Evolutionary conservation across 2,888 invertebrate species (phyloP).

Genomic region (Tipula unca): DNA sequence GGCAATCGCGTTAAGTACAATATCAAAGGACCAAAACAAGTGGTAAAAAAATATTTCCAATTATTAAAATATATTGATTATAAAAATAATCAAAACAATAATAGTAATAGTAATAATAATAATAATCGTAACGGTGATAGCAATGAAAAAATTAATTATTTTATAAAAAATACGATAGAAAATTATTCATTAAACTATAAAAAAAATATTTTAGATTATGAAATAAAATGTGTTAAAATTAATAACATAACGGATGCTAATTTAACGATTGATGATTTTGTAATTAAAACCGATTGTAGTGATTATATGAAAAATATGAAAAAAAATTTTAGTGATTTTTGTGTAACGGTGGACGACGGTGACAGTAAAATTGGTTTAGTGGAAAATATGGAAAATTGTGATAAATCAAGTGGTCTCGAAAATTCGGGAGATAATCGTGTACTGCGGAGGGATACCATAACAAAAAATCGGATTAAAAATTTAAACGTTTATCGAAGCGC

Average conservation of each 20-base stretch:
- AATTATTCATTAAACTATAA: background rate
- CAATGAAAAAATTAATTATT: background rate
- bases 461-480: background rate
- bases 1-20: background rate
- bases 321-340: background rate
- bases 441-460: background rate
- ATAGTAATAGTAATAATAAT: too few species aligned
- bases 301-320: background rate
- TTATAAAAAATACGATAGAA: background rate
- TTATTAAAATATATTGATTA: background rate
- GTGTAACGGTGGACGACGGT: background rate
- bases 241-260: background rate
- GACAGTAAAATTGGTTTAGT: background rate
- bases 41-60: background rate
- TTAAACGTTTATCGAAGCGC: background rate
- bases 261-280: background rate
- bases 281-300: background rate
- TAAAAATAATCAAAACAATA: background rate
- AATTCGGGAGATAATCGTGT: background rate
- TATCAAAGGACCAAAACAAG: background rate
- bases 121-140: background rate
- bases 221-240: background rate
- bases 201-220: background rate
- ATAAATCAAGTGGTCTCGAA: background rate
- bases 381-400: background rate